Conservation (phyloP, 2,888 invertebrate genomes). For the Polymixis lichenea region DNA sequence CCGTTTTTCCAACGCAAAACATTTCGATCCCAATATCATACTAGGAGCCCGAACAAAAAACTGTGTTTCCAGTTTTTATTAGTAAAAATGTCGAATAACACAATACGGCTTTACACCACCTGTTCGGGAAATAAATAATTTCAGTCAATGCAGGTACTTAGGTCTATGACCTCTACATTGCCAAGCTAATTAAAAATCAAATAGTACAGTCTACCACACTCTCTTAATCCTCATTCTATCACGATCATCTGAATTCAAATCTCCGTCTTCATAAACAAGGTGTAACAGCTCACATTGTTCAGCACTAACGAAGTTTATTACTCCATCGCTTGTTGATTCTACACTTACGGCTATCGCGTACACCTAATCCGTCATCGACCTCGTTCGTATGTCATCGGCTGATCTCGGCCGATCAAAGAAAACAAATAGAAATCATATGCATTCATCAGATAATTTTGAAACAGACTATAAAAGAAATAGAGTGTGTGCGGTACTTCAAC, state of each 20-base stretch:
- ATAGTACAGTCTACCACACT: fast-evolving
- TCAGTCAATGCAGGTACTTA: neutral
- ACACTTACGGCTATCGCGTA: slow-evolving; percentile 45
- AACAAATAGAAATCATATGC: too few species aligned
- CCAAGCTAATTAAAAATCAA: neutral
- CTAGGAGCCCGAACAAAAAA: too few species aligned
- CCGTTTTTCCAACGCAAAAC: too few species aligned
- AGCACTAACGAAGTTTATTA: slow-evolving; percentile 58
- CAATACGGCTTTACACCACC: too few species aligned
- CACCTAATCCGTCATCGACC: neutral
- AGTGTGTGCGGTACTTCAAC: neutral
- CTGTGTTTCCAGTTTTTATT: too few species aligned
- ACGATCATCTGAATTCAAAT: neutral
- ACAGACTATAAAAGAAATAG: neutral
- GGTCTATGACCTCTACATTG: neutral
- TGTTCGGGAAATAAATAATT: too few species aligned
- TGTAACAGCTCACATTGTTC: slow-evolving; percentile 17
- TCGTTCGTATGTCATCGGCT: neutral
- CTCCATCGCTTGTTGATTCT: slow-evolving; percentile 55
- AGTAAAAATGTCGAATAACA: too few species aligned
- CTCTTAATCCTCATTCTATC: neutral
- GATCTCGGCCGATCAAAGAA: neutral
- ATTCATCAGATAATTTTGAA: too few species aligned
- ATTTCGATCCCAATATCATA: too few species aligned
- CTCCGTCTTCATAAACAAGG: neutral